These are phyloP conservation scores for Coptodon bakossiorum DNA, from an alignment of 2,113 vertebrate genomes.

Conservation along the genomic window DNA sequence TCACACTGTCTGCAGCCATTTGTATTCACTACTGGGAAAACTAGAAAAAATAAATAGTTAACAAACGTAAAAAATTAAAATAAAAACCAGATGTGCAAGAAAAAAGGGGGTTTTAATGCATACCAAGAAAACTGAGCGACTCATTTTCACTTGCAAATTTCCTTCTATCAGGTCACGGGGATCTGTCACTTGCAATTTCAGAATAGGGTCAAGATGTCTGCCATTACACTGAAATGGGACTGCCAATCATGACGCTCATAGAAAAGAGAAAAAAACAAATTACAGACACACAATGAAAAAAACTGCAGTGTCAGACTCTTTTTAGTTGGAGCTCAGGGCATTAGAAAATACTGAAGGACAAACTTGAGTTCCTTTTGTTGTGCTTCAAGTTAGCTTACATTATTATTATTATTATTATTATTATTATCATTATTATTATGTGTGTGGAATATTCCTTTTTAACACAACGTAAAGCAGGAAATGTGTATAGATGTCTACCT, in stretches of 20 bases:
- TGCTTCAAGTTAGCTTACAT: neutral
- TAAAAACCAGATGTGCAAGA: neutral
- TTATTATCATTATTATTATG: neutral
- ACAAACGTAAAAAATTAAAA: neutral
- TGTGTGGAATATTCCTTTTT: neutral
- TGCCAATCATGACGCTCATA: neutral
- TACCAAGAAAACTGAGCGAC: neutral
- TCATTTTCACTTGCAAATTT: neutral
- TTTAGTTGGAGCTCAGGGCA: neutral
- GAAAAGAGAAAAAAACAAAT: neutral
- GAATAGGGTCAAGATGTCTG: neutral
- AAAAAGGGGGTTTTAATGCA: neutral
- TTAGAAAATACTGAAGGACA: neutral
- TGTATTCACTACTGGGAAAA: neutral
- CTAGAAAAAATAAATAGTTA: neutral
- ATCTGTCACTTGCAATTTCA: neutral
- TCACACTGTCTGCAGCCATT: neutral
- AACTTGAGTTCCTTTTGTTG: neutral
- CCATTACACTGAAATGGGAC: neutral
- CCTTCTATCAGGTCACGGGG: neutral
- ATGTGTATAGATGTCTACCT: neutral
- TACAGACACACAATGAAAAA: neutral
- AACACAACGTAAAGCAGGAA: neutral
- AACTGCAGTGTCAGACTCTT: neutral
- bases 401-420: neutral